Evolutionary conservation across 2,797 vertebrate species (phyloP).

Genomic region (Cirrhinus molitorella): DNA sequence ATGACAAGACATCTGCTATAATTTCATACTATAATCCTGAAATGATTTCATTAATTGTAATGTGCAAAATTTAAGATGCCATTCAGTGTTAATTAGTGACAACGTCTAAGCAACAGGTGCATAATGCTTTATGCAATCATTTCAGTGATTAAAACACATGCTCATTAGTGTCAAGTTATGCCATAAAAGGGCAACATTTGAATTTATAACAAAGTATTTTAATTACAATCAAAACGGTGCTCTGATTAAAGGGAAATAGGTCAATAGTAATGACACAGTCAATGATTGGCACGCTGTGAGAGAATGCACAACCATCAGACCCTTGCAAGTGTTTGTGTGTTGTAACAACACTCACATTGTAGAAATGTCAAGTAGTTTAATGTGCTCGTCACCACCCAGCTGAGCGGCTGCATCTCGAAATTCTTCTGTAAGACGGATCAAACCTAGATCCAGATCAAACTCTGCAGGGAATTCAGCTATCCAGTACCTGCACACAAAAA

Average conservation of each 20-base stretch:
- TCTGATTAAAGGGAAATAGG: conserved; percentile 46
- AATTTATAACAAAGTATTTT: conserved; percentile 37
- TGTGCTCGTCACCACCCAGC: conserved; percentile 89
- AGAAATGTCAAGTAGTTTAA: conserved; percentile 94
- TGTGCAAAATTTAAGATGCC: neutral
- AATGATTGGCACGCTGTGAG: neutral
- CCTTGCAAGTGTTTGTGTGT: conserved; percentile 25
- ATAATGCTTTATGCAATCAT: conserved; percentile 4
- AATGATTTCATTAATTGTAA: neutral
- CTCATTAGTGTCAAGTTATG: neutral
- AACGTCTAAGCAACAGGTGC: conserved; percentile 29
- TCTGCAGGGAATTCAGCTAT: conserved; percentile 96
- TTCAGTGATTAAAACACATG: conserved; percentile 29
- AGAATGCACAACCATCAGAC: neutral
- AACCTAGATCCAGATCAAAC: conserved; percentile 94
- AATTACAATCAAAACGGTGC: conserved; percentile 32
- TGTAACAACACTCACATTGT: conserved; percentile 87
- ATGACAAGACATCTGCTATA: conserved; percentile 10
- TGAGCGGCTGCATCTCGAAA: conserved; percentile 88
- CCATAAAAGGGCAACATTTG: conserved; percentile 40
- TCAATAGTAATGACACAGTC: conserved; percentile 33
- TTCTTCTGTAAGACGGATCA: conserved; percentile 91
- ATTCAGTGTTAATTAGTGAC: conserved; percentile 18
- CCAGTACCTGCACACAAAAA: conserved; percentile 87
- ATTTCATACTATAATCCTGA: neutral